These are phyloP conservation scores for Gallinago media DNA, from an alignment of 2,113 vertebrate genomes.

Conservation along the genomic window DNA sequence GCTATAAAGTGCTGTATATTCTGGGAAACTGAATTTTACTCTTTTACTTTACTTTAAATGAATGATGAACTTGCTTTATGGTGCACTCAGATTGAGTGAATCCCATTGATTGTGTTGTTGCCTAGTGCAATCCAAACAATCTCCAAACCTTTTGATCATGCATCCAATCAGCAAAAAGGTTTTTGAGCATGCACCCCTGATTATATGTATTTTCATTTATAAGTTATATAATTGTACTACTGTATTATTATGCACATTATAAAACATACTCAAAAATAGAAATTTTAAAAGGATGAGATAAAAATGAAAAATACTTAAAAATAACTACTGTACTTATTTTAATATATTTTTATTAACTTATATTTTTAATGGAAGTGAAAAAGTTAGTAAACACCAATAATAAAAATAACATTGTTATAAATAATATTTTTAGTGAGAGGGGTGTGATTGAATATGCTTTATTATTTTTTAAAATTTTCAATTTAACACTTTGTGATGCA, in stretches of 20 bases:
- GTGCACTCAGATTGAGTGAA: no score
- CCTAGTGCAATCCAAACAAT: neutral
- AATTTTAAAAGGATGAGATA: neutral
- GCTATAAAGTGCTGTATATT: neutral
- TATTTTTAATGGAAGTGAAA: neutral
- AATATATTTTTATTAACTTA: neutral
- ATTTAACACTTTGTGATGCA: neutral
- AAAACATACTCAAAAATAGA: neutral
- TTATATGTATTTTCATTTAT: neutral
- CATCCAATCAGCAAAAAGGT: neutral
- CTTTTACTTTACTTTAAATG: neutral
- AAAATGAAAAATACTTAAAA: neutral
- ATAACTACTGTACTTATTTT: neutral
- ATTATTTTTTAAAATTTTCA: neutral
- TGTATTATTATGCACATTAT: neutral
- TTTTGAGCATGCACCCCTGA: neutral
- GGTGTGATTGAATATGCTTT: neutral
- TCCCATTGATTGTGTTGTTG: neutral
- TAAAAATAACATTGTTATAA: neutral
- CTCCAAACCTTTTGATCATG: neutral
- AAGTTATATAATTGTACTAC: neutral
- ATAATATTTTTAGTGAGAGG: neutral
- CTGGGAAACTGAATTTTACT: neutral
- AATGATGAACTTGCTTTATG: neutral
- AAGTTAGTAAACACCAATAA: neutral